Conservation (phyloP, 2,797 vertebrate species). For the Clarias fuscus region DNA sequence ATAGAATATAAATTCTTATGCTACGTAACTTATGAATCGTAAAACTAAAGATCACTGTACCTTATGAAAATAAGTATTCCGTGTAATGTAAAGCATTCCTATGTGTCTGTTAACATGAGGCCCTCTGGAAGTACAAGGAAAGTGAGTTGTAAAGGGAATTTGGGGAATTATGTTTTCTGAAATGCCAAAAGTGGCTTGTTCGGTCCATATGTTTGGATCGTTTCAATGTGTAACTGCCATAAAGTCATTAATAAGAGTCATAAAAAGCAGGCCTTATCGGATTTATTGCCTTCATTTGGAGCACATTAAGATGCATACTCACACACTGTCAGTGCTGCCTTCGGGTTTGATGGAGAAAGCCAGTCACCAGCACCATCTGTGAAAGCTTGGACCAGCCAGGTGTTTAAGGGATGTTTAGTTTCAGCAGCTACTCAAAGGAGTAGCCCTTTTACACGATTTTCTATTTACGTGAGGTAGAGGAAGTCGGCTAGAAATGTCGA, state of each 20-base stretch:
- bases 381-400: conserved; percentile 64
- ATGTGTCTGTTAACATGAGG: neutral
- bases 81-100: conserved; percentile 1
- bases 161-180: conserved; percentile 36
- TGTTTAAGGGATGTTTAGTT: conserved; percentile 57
- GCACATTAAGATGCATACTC: conserved; percentile 47
- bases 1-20: neutral
- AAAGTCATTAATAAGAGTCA: conserved; percentile 70
- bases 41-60: neutral
- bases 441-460: conserved; percentile 23
- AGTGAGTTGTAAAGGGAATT: conserved; percentile 21
- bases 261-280: conserved; percentile 69
- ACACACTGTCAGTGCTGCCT: conserved; percentile 59
- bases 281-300: conserved; percentile 74
- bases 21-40: neutral
- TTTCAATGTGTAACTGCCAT: conserved; percentile 74
- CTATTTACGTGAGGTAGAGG: conserved; percentile 19
- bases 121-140: neutral
- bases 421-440: conserved; percentile 28
- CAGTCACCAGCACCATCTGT: conserved; percentile 64
- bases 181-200: conserved; percentile 67
- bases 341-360: conserved; percentile 63
- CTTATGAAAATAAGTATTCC: neutral
- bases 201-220: conserved; percentile 69
- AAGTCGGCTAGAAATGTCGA: neutral